phyloP scores from a whole-genome alignment of 2,888 invertebrate species.

The Netelia inedita region DNA sequence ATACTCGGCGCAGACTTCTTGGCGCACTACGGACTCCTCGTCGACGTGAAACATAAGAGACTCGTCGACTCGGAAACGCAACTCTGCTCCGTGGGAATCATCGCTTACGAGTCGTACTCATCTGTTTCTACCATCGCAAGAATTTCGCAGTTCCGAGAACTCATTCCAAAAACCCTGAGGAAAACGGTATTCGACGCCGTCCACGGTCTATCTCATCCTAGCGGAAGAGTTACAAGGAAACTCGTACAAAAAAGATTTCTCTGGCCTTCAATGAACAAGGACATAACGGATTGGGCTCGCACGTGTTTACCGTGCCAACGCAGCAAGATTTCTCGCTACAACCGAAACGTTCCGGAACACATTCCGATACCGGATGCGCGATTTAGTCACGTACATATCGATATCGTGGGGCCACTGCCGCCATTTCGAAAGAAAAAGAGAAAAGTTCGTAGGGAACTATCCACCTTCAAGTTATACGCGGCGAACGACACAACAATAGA shows the following conservation, averaged over 20 bases:
- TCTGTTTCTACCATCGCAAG: not conserved
- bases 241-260: slow-evolving; percentile 69
- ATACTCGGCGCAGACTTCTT: slow-evolving; percentile 50
- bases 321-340: slow-evolving; percentile 75
- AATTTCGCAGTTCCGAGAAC: no score
- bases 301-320: slow-evolving; percentile 76
- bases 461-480: no score
- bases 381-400: slow-evolving; percentile 79
- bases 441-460: slow-evolving; percentile 1
- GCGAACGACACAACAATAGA: no score
- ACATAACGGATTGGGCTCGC: slow-evolving; percentile 73
- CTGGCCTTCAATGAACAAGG: slow-evolving; percentile 73
- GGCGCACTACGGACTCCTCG: slow-evolving; percentile 22
- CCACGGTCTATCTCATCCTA: slow-evolving; percentile 63
- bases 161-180: slow-evolving; percentile 59
- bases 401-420: slow-evolving; percentile 79
- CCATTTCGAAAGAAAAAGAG: no score
- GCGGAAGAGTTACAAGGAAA: slow-evolving; percentile 51
- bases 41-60: not conserved
- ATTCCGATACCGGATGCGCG: slow-evolving; percentile 72
- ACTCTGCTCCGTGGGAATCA: not conserved
- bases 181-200: slow-evolving; percentile 44
- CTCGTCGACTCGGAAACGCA: slow-evolving; percentile 7
- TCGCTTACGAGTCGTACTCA: not conserved
- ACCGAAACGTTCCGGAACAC: slow-evolving; percentile 60